These are phyloP conservation scores for Nudaria mundana DNA, from an alignment of 2,888 invertebrate species.

Conservation along the genomic window DNA sequence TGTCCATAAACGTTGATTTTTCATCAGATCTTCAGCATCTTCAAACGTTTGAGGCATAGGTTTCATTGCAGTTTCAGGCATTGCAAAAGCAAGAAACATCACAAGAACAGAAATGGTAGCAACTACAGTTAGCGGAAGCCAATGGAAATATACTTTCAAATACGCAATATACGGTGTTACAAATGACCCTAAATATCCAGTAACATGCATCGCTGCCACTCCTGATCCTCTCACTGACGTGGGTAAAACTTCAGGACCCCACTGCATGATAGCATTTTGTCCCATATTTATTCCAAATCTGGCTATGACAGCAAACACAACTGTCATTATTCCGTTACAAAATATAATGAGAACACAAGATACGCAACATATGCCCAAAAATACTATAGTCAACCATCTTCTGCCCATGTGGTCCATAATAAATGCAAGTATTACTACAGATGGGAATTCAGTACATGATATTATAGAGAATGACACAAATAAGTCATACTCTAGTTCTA, in stretches of 20 bases:
- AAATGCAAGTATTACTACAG: slow-evolving; percentile 48
- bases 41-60: slow-evolving; percentile 30
- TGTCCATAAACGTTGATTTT: slow-evolving; percentile 4
- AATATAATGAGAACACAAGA: slow-evolving; percentile 47
- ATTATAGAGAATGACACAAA: slow-evolving; percentile 56
- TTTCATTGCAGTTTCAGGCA: slow-evolving; percentile 11
- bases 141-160: slow-evolving; percentile 19
- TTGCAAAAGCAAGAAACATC: slow-evolving; percentile 20
- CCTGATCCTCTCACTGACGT: slow-evolving; percentile 56
- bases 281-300: slow-evolving; percentile 56
- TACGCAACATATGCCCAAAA: slow-evolving; percentile 40
- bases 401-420: slow-evolving; percentile 53
- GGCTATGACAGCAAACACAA: slow-evolving; percentile 50
- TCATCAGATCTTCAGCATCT: slow-evolving; percentile 22
- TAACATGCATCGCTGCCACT: slow-evolving; percentile 48
- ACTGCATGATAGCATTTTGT: slow-evolving; percentile 45
- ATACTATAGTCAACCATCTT: slow-evolving; percentile 44
- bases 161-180: slow-evolving; percentile 44
- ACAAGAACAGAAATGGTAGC: slow-evolving; percentile 15
- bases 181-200: slow-evolving; percentile 47
- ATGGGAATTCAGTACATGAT: slow-evolving; percentile 56
- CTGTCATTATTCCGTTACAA: slow-evolving; percentile 39
- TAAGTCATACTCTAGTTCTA: slow-evolving; percentile 49
- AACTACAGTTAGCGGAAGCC: slow-evolving; percentile 24
- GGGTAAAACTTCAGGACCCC: slow-evolving; percentile 56